phyloP scores from a whole-genome alignment of 2,888 invertebrate genomes.

The Pomacea canaliculata region DNA sequence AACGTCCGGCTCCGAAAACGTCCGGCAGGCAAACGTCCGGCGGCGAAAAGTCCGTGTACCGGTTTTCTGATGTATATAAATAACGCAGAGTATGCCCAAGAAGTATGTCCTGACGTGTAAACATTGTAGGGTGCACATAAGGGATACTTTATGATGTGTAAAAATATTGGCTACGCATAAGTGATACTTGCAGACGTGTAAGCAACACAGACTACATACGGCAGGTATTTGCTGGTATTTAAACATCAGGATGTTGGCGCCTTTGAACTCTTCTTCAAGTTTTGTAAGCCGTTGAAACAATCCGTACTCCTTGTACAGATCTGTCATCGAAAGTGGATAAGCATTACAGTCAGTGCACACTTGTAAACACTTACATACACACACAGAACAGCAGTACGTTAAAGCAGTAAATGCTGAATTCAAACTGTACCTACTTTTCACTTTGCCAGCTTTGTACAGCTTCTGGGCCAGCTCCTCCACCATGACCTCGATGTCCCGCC shows the following conservation, averaged over 20 bases:
- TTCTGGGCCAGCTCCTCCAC: constrained; percentile 56
- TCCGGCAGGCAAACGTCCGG: too few relatives aligned
- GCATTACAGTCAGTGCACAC: too few relatives aligned
- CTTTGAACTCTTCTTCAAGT: constrained; percentile 64
- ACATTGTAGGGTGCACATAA: too few relatives aligned
- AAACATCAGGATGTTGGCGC: constrained; percentile 63
- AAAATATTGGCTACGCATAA: background rate
- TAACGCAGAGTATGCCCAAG: too few relatives aligned
- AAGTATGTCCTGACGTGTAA: too few relatives aligned
- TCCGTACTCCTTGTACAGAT: constrained; percentile 56
- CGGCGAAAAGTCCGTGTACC: too few relatives aligned
- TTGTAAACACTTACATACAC: too few relatives aligned
- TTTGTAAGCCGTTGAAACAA: constrained; percentile 61
- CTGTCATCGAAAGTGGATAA: constrained; percentile 33
- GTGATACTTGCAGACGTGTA: background rate
- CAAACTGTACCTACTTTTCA: constrained; percentile 42
- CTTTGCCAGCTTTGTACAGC: constrained; percentile 55
- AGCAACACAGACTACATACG: constrained; percentile 35
- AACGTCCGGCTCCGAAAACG: too few relatives aligned
- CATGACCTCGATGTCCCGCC: constrained; percentile 44
- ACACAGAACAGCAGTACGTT: too few relatives aligned
- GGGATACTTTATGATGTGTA: background rate
- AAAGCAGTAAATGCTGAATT: too few relatives aligned
- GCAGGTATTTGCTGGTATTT: constrained; percentile 62
- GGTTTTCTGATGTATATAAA: too few relatives aligned